Evolutionary conservation across 2,113 vertebrate genomes (phyloP), one percentile per base, ranked within the genome.

Genomic region (Eclectus roratus): DNA sequence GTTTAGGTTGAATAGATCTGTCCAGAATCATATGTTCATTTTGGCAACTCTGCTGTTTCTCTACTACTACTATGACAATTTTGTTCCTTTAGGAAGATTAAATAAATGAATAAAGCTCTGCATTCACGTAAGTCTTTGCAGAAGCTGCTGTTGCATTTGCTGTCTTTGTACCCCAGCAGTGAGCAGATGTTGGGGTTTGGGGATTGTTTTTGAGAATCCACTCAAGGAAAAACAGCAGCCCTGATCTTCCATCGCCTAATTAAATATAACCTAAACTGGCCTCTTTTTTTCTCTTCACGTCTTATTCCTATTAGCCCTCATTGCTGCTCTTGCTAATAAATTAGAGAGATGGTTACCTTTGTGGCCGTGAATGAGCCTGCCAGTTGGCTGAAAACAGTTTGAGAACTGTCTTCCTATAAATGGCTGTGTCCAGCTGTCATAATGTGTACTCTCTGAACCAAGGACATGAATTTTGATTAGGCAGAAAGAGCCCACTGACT

Each of bases 1-100:
- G 53, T 88, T 96, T 84, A 94, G 80, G 92, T 74, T 95, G 92
- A 95, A 53, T 56, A 72, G 56, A 84, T 94, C 92, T 86, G 85
- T 83, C 92, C 80, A 65, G 90, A 49, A 77, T 88, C 93, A n/a
- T 91, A 66, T 80, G 85, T 76, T 96, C 77, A 27, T 89, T 89
- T 94, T 95, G 91, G 84, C 93, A 94, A 5, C 31, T 69, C 52
- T 56, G 13, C 65, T 56, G 23, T 93, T 90, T 33, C 41, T 28
- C 37, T 78, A 12, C 44, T 55, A 80, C 46, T 90, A 7, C 71
- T 91, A 47, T 81, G 66, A 64, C 73, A 56, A 68, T 84, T 78
- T 55, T 84, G 13, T 94, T 90, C 68, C 49, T 74, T 9, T 79
- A 58, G 89, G 31, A 92, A 93, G 68, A 70, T 33, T 33, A 79